Conservation (phyloP, 1,140 invertebrate genomes). For the Drosophila micromelanica region DNA sequence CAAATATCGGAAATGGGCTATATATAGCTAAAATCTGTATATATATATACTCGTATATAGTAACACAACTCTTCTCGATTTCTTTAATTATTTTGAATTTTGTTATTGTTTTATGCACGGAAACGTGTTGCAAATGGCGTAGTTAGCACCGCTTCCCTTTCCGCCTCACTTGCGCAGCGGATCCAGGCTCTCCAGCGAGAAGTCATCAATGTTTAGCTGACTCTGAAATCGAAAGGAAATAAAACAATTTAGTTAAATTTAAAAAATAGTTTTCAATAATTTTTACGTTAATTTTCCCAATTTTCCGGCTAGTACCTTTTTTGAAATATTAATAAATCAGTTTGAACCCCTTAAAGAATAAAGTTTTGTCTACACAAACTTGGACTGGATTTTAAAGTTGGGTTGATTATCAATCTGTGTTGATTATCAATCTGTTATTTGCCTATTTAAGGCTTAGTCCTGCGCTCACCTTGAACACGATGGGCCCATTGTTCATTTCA, state of each 20-base stretch:
- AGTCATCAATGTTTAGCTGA: slow-evolving; percentile 88
- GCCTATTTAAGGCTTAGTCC: neutral
- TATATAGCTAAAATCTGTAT: slow-evolving; percentile 25
- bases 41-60: slow-evolving; percentile 15
- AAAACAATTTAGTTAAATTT: too few species aligned
- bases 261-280: too few species aligned
- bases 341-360: too few species aligned
- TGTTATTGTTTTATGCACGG: neutral
- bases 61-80: slow-evolving; percentile 8
- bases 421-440: neutral
- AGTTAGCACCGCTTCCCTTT: slow-evolving; percentile 61
- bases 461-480: slow-evolving; percentile 73
- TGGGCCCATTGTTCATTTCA: slow-evolving; percentile 81
- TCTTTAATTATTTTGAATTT: neutral
- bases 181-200: slow-evolving; percentile 93
- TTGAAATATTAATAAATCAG: too few species aligned
- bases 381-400: too few species aligned
- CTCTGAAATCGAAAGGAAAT: slow-evolving; percentile 37
- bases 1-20: slow-evolving; percentile 14
- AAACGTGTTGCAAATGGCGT: slow-evolving; percentile 61
- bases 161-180: slow-evolving; percentile 87
- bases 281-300: too few species aligned
- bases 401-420: too few species aligned
- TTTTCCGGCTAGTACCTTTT: too few species aligned
- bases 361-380: too few species aligned